phyloP scores from a whole-genome alignment of 2,888 invertebrate species.

The Eurois occulta region DNA sequence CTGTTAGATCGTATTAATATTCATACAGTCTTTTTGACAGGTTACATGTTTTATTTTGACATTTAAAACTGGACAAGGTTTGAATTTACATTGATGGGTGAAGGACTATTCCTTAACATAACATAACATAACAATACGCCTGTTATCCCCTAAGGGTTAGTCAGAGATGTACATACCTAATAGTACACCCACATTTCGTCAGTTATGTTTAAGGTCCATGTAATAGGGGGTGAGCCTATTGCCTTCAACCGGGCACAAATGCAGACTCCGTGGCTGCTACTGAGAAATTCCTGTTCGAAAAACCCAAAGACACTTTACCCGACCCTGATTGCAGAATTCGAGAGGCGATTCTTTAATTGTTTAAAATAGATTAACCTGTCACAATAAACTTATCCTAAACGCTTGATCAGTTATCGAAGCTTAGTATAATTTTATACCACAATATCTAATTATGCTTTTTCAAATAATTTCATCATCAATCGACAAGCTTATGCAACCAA shows the following conservation, averaged over 20 bases:
- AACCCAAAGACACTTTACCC: too few relatives aligned
- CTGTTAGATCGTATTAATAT: constrained; percentile 19
- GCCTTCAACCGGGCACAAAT: too few relatives aligned
- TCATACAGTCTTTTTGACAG: not conserved
- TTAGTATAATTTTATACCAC: not conserved
- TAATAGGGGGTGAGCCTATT: too few relatives aligned
- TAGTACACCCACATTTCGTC: too few relatives aligned
- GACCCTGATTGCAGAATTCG: not conserved
- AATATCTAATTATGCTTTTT: not conserved
- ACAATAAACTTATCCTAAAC: not conserved
- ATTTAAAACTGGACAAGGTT: constrained; percentile 6
- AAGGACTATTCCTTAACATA: too few relatives aligned
- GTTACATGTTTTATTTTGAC: not conserved
- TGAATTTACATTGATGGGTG: not conserved
- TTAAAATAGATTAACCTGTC: not conserved
- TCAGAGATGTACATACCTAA: too few relatives aligned
- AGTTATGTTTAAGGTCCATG: too few relatives aligned
- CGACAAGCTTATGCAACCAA: not conserved
- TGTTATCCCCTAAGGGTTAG: too few relatives aligned
- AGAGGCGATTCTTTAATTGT: not conserved
- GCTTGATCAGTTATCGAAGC: not conserved
- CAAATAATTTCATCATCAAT: constrained; percentile 24
- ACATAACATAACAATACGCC: too few relatives aligned
- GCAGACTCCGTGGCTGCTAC: too few relatives aligned
- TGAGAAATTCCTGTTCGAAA: too few relatives aligned